A percentile compares a stretch with the other conserved stretches of the same genome.
phyloP scores from a whole-genome alignment of 2,888 invertebrate species.

The Polyploca ridens region DNA sequence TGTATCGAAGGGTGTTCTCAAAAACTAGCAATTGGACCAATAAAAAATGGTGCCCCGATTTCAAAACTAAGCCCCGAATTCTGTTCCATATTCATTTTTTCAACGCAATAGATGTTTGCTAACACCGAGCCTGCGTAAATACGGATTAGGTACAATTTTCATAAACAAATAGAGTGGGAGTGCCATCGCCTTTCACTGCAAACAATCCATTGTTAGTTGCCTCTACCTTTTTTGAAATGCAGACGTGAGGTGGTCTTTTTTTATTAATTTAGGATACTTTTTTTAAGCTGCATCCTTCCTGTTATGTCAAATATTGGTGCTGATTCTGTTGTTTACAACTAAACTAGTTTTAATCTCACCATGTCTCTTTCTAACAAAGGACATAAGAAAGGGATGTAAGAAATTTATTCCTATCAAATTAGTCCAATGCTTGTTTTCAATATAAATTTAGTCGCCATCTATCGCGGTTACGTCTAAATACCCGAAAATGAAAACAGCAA shows the following conservation, averaged over 20 bases:
- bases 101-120: constrained; percentile 47
- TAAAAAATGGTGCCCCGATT: constrained; percentile 12
- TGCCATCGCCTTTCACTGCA: constrained; percentile 9
- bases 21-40: background rate
- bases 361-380: too few relatives aligned
- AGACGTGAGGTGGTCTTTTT: constrained; percentile 21
- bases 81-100: constrained; percentile 55
- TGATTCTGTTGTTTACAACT: too few relatives aligned
- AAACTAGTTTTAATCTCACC: too few relatives aligned
- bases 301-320: background rate
- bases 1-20: background rate
- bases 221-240: constrained; percentile 31
- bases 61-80: constrained; percentile 24
- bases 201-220: constrained; percentile 32
- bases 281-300: too few relatives aligned
- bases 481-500: too few relatives aligned
- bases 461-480: too few relatives aligned
- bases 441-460: too few relatives aligned
- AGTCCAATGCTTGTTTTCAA: too few relatives aligned
- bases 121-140: constrained; percentile 54
- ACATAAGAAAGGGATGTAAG: too few relatives aligned
- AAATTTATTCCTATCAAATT: too few relatives aligned
- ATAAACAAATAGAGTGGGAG: constrained; percentile 60
- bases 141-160: constrained; percentile 70
- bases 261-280: background rate